phyloP scores from a whole-genome alignment of 2,797 vertebrate species.

The Catharus ustulatus region DNA sequence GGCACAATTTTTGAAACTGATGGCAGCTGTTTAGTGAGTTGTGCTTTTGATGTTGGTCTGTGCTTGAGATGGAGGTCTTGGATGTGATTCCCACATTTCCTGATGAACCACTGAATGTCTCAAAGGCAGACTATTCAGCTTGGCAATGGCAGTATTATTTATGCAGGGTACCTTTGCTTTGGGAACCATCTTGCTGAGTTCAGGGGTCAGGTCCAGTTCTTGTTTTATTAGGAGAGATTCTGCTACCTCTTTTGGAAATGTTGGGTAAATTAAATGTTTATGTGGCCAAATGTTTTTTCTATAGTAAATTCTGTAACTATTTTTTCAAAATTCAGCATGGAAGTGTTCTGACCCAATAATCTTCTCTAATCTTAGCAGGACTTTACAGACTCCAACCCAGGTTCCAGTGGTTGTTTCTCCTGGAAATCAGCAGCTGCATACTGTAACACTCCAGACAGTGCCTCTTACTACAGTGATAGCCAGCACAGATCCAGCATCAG shows the following conservation, averaged over 20 bases:
- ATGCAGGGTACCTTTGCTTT: neutral
- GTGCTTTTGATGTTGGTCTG: neutral
- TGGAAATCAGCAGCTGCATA: constrained; percentile 80
- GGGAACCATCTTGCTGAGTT: neutral
- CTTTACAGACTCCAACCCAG: constrained; percentile 77
- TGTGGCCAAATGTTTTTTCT: neutral
- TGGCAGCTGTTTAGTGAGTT: neutral
- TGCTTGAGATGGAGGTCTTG: neutral
- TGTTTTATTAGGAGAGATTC: neutral
- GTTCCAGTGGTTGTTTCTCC: constrained; percentile 80
- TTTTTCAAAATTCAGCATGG: neutral
- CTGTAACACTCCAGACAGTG: constrained; percentile 86
- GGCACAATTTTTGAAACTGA: neutral
- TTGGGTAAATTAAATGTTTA: neutral
- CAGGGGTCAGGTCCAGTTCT: neutral
- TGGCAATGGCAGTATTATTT: neutral
- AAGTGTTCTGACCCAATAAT: neutral
- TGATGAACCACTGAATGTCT: neutral
- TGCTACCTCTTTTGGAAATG: neutral
- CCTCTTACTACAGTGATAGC: constrained; percentile 84
- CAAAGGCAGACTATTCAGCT: neutral
- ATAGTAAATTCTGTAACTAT: neutral
- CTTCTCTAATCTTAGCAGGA: constrained; percentile 69
- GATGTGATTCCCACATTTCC: neutral
- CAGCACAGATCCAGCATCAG: constrained; percentile 79